Evolutionary conservation across 2,113 vertebrate genomes (phyloP), one percentile per base, ranked within the genome.

Genomic region (Bucco capensis): DNA sequence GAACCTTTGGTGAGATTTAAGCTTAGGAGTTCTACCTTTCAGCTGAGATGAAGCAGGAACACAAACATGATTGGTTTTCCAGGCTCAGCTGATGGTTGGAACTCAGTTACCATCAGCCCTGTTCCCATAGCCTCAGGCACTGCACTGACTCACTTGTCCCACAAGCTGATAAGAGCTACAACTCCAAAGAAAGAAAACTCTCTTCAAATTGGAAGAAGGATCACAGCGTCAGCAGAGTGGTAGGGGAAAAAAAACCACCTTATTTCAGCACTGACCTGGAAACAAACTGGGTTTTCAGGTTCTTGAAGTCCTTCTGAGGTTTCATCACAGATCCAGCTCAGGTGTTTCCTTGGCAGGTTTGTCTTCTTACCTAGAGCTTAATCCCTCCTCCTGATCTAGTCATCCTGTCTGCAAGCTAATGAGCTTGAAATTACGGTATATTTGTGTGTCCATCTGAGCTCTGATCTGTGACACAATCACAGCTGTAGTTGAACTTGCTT

Each of bases 241-340:
- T 19, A 75, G 65, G 53, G 28, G 18, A 49, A 75, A 77, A 90
- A 72, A n/a, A n/a, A n/a, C n/a, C n/a, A n/a, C n/a, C 14, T 56
- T 49, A 53, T 83, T 92, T 78, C 86, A 93, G 80, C 73, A 86
- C 14, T 89, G 49, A 81, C 49, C 77, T 86, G 50, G 70, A 93
- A 86, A 72, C 37, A 56, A 91, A 83, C 86, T 42, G 70, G 56
- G 57, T 83, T 95, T 94, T 90, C 86, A 88, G 65, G 75, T 91
- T 92, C 83, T 57, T 65, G 83, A 88, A 38, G 53, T 89, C 66
- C 38, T 15, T 77, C 81, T 71, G 47, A 87, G 44, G 71, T 89
- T 93, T 95, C 56, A 56, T 66, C 27, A 6, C 3, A 6, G 57
- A 88, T 64, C 44, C 31, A 80, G 25, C 49, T 88, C 40, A 86